Evolutionary conservation across 1,140 invertebrate species (phyloP).

Genomic region (Drosophila cardini): DNA sequence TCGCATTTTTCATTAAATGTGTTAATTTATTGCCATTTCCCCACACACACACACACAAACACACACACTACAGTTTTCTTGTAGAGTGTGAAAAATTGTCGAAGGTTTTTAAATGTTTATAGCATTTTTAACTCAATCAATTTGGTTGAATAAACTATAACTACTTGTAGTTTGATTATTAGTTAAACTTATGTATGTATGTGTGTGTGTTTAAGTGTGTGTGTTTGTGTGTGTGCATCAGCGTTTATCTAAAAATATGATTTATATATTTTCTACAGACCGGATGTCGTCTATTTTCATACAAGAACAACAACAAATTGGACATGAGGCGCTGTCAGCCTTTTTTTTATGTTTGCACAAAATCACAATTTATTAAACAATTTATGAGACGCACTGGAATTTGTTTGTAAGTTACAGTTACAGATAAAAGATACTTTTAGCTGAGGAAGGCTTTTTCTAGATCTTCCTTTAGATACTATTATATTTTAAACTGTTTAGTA

Average conservation of each 20-base stretch:
- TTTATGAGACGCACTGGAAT: slow-evolving; percentile 53
- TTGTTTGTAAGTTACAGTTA: slow-evolving; percentile 52
- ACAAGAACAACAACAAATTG: slow-evolving; percentile 54
- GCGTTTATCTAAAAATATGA: slow-evolving; percentile 82
- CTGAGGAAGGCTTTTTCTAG: too few relatives aligned
- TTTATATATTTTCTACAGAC: slow-evolving; percentile 80
- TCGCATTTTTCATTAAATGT: slow-evolving; percentile 79
- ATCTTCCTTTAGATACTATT: too few relatives aligned
- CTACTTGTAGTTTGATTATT: slow-evolving; percentile 10
- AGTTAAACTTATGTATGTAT: not conserved
- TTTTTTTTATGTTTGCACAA: slow-evolving; percentile 42
- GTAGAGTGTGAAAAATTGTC: not conserved
- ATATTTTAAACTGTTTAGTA: too few relatives aligned
- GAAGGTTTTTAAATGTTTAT: slow-evolving; percentile 5
- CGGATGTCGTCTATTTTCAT: slow-evolving; percentile 84
- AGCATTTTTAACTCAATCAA: slow-evolving; percentile 2
- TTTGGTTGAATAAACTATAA: not conserved
- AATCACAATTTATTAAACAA: slow-evolving; percentile 52
- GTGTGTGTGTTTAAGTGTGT: slow-evolving; percentile 8
- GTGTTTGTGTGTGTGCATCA: slow-evolving; percentile 52
- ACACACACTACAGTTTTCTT: slow-evolving; percentile 8
- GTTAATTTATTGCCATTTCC: slow-evolving; percentile 82
- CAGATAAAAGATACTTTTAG: not conserved
- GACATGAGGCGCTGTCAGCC: slow-evolving; percentile 18
- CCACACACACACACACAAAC: slow-evolving; percentile 35